Evolutionary conservation across 1,140 invertebrate genomes (phyloP).

Genomic region (Goniozus legneri): DNA sequence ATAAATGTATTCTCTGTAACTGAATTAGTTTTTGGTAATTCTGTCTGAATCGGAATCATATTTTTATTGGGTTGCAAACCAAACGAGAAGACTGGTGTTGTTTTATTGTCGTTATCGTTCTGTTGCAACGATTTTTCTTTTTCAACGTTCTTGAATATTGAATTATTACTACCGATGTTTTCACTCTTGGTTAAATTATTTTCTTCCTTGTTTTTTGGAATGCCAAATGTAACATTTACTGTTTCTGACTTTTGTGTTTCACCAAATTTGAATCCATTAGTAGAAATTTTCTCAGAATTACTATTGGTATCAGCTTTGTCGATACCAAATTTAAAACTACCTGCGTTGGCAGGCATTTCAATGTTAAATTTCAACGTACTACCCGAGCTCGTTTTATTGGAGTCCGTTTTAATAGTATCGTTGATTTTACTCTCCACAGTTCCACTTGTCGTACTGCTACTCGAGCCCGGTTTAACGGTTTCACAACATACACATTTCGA

Average conservation of each 20-base stretch:
- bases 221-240: slow-evolving; percentile 35
- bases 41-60: slow-evolving; percentile 7
- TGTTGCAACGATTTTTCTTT: slow-evolving; percentile 8
- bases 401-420: slow-evolving; percentile 48
- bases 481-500: slow-evolving; percentile 69
- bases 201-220: slow-evolving; percentile 31
- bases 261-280: slow-evolving; percentile 34
- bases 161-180: slow-evolving; percentile 6
- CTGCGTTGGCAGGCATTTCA: slow-evolving; percentile 22
- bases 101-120: slow-evolving; percentile 7
- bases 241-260: slow-evolving; percentile 10
- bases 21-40: background rate
- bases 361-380: slow-evolving; percentile 37
- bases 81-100: slow-evolving; percentile 15
- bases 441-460: slow-evolving; percentile 25
- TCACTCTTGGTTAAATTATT: too few relatives aligned
- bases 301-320: slow-evolving; percentile 33
- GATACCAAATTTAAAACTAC: slow-evolving; percentile 51
- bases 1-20: background rate
- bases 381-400: slow-evolving; percentile 14
- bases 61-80: too few relatives aligned
- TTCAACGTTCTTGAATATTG: background rate
- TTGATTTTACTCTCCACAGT: slow-evolving; percentile 14
- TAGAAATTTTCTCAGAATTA: slow-evolving; percentile 13
- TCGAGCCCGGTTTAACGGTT: slow-evolving; percentile 60